A percentile compares a stretch with the other conserved stretches of the same genome.
These are phyloP conservation scores for Choristoneura fumiferana DNA, from an alignment of 1,140 invertebrate species.

Conservation along the genomic window DNA sequence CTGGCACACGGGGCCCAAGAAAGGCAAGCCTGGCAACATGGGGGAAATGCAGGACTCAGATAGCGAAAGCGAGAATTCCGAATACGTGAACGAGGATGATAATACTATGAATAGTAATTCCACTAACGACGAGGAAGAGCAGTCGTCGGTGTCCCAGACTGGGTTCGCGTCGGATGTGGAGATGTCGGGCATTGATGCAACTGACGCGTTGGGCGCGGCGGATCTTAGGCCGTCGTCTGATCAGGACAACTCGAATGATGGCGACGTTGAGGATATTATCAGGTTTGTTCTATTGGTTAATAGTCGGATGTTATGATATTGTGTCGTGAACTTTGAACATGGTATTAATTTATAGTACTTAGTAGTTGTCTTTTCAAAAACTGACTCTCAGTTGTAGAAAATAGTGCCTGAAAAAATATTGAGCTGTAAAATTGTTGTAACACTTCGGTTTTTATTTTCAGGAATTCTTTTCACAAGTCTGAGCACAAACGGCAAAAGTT, in stretches of 20 bases:
- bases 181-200: slow-evolving; percentile 80
- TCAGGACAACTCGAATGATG: slow-evolving; percentile 80
- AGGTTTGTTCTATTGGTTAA: slow-evolving; percentile 54
- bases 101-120: slow-evolving; percentile 74
- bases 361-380: no score
- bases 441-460: slow-evolving; percentile 33
- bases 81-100: slow-evolving; percentile 78
- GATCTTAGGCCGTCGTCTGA: slow-evolving; percentile 79
- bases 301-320: background rate
- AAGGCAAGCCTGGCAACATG: slow-evolving; percentile 58
- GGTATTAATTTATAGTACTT: no score
- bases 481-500: slow-evolving; percentile 76
- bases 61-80: slow-evolving; percentile 81
- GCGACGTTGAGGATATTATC: slow-evolving; percentile 81
- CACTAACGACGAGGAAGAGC: slow-evolving; percentile 75
- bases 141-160: slow-evolving; percentile 79
- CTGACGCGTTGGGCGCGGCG: slow-evolving; percentile 77
- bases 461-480: slow-evolving; percentile 78
- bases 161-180: slow-evolving; percentile 82
- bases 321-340: no score
- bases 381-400: no score
- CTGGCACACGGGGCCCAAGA: slow-evolving; percentile 58
- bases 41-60: slow-evolving; percentile 79
- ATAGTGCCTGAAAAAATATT: no score
- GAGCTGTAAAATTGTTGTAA: background rate